Evolutionary conservation across 2,113 vertebrate species (phyloP).

Genomic region (Dromas ardeola): DNA sequence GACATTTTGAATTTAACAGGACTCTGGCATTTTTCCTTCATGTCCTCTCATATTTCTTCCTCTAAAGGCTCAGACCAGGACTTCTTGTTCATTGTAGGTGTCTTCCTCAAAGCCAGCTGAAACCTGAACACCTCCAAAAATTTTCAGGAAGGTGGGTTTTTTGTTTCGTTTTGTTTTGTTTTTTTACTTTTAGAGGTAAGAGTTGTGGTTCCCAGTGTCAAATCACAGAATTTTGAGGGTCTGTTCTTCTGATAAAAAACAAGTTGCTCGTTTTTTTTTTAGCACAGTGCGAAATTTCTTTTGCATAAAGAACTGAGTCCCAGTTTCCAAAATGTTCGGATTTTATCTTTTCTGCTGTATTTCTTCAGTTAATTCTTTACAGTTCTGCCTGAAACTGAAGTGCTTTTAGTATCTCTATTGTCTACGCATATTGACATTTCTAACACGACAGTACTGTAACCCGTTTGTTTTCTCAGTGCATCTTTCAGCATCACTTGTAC

Average conservation of each 20-base stretch:
- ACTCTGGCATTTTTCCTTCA: not conserved
- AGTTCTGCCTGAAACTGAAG: not conserved
- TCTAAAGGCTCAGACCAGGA: not conserved
- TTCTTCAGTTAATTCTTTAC: conserved; percentile 23
- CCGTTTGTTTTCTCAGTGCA: conserved; percentile 51
- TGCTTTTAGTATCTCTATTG: not conserved
- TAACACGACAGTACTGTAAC: conserved; percentile 39
- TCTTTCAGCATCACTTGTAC: conserved; percentile 56
- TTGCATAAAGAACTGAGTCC: not conserved
- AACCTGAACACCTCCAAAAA: not conserved
- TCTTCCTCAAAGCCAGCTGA: not conserved
- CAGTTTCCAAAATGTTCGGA: not conserved
- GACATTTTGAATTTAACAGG: not conserved
- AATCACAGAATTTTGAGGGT: not conserved
- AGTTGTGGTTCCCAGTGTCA: not conserved
- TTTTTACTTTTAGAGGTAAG: not conserved
- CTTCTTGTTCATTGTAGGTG: not conserved
- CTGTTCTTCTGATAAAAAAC: not conserved
- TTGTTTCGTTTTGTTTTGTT: not conserved
- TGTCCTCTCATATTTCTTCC: not conserved
- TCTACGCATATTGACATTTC: conserved; percentile 32
- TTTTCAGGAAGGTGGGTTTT: not conserved
- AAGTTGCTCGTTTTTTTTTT: not conserved
- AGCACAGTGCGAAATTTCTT: not conserved
- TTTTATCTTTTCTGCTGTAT: not conserved